These are phyloP conservation scores for Rotaria magnacalcarata DNA, from an alignment of 2,888 invertebrate species.

Conservation along the genomic window DNA sequence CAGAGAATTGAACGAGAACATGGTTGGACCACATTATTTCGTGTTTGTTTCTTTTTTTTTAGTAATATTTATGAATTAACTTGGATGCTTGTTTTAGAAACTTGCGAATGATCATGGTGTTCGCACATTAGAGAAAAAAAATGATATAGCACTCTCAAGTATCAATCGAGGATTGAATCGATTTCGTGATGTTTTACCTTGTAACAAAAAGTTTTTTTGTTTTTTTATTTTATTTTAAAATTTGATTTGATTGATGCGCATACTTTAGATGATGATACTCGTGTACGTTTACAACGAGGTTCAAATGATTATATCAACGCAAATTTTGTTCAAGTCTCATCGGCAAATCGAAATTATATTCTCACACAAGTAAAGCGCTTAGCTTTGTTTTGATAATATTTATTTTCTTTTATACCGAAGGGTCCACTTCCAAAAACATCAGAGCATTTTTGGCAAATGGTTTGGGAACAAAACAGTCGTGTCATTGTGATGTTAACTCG, in stretches of 20 bases:
- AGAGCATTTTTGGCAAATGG: conserved; percentile 93
- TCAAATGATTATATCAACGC: conserved; percentile 88
- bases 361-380: conserved; percentile 65
- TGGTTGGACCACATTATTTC: conserved; percentile 13
- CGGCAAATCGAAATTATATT: conserved; percentile 79
- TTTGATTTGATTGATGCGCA: conserved; percentile 33
- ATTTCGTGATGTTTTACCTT: conserved; percentile 45
- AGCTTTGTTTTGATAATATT: conserved; percentile 34
- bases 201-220: conserved; percentile 22
- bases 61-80: neutral
- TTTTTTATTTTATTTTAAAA: neutral
- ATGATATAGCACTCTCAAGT: neutral
- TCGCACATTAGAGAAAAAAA: conserved; percentile 8
- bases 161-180: conserved; percentile 38
- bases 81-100: neutral
- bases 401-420: conserved; percentile 61
- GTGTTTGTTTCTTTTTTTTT: neutral
- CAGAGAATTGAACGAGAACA: neutral
- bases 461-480: conserved; percentile 85
- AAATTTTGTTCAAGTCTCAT: conserved; percentile 76
- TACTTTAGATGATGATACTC: conserved; percentile 73
- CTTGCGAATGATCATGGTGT: conserved; percentile 14
- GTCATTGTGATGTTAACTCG: conserved; percentile 92
- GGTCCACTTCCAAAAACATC: conserved; percentile 81
- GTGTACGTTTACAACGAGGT: conserved; percentile 70